phyloP scores from a whole-genome alignment of 2,113 vertebrate genomes.

The Panthera leo region DNA sequence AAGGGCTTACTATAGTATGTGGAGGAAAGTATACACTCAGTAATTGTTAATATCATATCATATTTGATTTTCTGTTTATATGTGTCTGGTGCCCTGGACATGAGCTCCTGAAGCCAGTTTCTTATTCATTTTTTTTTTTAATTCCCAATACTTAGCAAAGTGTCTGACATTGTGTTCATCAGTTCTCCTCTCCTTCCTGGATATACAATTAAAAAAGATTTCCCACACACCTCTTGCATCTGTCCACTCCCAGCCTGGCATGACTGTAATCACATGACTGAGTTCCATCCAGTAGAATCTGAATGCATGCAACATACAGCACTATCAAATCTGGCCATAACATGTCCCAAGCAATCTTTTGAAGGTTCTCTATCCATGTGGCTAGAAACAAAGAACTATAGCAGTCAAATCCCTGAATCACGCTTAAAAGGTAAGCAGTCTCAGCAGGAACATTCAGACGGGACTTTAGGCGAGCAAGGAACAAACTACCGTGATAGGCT shows the following conservation, averaged over 20 bases:
- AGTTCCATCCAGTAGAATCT: background rate
- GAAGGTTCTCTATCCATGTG: background rate
- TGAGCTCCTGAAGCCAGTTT: background rate
- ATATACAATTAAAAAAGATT: background rate
- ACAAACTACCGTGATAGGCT: background rate
- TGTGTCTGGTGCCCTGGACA: background rate
- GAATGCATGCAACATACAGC: background rate
- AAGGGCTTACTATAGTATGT: background rate
- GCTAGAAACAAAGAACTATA: background rate
- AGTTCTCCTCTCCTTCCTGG: background rate
- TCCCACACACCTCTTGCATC: background rate
- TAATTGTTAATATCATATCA: background rate
- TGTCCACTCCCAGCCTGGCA: background rate
- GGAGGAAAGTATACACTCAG: background rate
- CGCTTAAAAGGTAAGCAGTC: background rate
- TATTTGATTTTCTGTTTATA: slow-evolving; percentile 27
- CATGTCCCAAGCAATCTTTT: background rate
- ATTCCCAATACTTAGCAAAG: background rate
- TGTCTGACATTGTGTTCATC: background rate
- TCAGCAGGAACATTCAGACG: background rate
- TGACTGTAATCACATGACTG: background rate
- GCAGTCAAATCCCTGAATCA: background rate
- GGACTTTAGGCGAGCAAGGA: background rate
- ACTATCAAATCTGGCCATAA: background rate
- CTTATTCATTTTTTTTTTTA: background rate